Evolutionary conservation across 1,140 invertebrate genomes (phyloP).

Genomic region (Aphelenchoides fujianensis): DNA sequence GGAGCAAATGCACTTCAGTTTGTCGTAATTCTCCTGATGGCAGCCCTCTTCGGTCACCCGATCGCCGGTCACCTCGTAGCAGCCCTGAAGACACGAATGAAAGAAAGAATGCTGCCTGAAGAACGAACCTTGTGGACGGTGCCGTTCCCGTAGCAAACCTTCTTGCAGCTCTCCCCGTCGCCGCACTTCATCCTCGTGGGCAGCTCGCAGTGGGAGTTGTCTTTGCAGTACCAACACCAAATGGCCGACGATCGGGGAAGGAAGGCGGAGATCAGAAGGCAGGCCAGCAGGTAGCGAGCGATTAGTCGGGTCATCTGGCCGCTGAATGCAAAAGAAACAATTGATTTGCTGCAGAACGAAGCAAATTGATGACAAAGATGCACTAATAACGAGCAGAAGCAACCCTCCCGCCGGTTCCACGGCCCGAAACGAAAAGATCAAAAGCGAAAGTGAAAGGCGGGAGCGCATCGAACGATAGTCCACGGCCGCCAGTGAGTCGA

Average conservation of each 20-base stretch:
- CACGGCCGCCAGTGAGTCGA: too few species aligned
- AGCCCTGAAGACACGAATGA: not conserved
- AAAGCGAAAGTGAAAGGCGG: too few species aligned
- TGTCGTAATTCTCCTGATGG: not conserved
- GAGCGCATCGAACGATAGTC: too few species aligned
- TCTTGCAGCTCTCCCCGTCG: not conserved
- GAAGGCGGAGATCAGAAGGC: not conserved
- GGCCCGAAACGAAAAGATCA: conserved; percentile 5
- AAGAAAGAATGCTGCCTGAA: not conserved
- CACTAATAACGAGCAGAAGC: not conserved
- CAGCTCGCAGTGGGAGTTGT: not conserved
- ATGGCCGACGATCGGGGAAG: not conserved
- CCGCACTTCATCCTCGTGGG: not conserved
- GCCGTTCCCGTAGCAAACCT: not conserved
- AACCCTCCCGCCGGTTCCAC: too few species aligned
- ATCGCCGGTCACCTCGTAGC: not conserved
- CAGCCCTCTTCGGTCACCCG: not conserved
- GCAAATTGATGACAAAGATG: not conserved
- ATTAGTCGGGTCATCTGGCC: too few species aligned
- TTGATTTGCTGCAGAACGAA: too few species aligned
- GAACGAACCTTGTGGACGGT: not conserved
- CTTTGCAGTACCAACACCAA: not conserved
- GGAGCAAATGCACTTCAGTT: not conserved
- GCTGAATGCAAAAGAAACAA: too few species aligned
- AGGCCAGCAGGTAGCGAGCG: too few species aligned